Base-by-base conservation (phyloP, 2,113 vertebrate genomes). In the Reinhardtius hippoglossoides region DNA sequence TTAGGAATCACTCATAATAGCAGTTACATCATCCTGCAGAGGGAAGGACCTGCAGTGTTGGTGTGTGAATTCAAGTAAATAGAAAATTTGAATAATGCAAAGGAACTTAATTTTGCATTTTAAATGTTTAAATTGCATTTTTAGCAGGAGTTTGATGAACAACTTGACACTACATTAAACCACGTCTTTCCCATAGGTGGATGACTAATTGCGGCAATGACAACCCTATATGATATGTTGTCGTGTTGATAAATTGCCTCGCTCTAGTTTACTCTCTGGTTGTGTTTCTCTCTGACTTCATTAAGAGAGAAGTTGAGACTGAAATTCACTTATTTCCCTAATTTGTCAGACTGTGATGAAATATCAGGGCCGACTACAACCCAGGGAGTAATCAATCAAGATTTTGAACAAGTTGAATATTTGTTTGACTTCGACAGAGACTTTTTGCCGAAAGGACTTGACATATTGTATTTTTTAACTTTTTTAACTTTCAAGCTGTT, bases 1-100 rank as follows among this genome's bases (percentile, higher is more conserved):
- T 76, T 64, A 83, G 78, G 57, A 87, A 77, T 80, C 74, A 76
- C 67, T 82, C 74, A 72, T 85, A 70, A 80, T 69, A 70, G 62
- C 61, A 50, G 67, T 84, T 70, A 78, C 72, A 85, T 90, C 69
- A 80, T 83, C 42, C 57, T 71, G 58, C 75, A 74, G 35, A 66
- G 59, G 64, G 69, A 67, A 74, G 59, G 60, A 74, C 71, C 81
- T 72, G 78, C 63, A 60, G 69, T 59, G 63, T 82, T 75, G 3
- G 62, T 72, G 60, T 78, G 67, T 75, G 18, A 83, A 61, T 23
- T 76, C 50, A 57, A 40, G 23, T 63, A 64, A 27, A 80, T 76
- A 71, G 0, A n/a, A 76, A 67, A 69, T 71, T 15, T 37, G 40
- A 58, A 50, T 7, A 62, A 37, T 54, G 12, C 31, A 48, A 15